phyloP scores from a whole-genome alignment of 2,888 invertebrate genomes.

The Melikaiella ostensackeni region DNA sequence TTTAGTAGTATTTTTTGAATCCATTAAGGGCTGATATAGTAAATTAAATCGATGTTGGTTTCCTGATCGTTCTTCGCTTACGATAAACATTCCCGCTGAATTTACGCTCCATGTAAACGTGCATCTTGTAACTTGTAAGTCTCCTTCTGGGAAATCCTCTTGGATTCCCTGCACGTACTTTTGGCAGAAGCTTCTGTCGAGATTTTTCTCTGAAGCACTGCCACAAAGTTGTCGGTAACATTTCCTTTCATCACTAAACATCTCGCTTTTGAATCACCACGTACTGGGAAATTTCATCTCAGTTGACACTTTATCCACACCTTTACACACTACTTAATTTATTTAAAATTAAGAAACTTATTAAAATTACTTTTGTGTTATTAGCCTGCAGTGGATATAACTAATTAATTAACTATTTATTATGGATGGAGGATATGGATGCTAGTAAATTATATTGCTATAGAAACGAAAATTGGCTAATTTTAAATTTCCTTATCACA shows the following conservation, averaged over 20 bases:
- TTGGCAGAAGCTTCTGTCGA: constrained; percentile 16
- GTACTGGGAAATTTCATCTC: too few species aligned
- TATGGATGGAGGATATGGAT: too few species aligned
- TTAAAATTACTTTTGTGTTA: too few species aligned
- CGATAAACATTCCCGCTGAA: constrained; percentile 32
- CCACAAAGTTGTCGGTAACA: constrained; percentile 21
- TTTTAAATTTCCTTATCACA: too few species aligned
- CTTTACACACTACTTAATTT: too few species aligned
- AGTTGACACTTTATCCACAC: too few species aligned
- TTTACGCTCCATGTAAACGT: constrained; percentile 39
- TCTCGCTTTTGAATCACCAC: too few species aligned
- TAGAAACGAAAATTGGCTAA: too few species aligned
- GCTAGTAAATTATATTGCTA: too few species aligned
- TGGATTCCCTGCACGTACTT: constrained; percentile 30
- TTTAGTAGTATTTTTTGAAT: neutral
- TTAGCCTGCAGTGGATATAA: too few species aligned
- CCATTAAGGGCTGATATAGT: neutral
- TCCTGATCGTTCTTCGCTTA: constrained; percentile 18
- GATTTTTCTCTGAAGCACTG: constrained; percentile 22
- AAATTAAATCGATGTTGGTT: neutral
- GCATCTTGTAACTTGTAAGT: constrained; percentile 16
- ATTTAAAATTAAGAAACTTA: too few species aligned
- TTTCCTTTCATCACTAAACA: constrained; percentile 6
- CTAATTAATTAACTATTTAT: too few species aligned
- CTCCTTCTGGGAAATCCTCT: constrained; percentile 35